phyloP scores from a whole-genome alignment of 2,113 vertebrate species.

The Phrynocephalus versicolor region DNA sequence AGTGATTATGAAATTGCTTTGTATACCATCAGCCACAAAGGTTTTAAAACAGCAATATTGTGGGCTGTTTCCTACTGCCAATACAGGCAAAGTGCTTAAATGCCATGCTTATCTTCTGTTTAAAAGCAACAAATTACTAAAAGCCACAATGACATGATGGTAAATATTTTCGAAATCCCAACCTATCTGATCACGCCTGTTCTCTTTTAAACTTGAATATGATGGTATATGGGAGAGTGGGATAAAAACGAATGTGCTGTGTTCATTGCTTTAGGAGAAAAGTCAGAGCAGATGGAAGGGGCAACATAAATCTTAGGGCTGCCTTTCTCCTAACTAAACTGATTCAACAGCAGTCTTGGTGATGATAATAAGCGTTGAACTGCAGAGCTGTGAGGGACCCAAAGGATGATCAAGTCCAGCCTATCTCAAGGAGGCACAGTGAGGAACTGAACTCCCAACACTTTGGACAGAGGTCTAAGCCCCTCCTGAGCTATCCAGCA shows the following conservation, averaged over 20 bases:
- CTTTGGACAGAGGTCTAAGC: no score
- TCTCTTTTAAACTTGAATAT: neutral
- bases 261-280: neutral
- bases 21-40: neutral
- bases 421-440: no score
- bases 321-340: accelerated
- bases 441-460: no score
- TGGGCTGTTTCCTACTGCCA: no score
- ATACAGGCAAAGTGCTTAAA: no score
- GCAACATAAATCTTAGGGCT: neutral
- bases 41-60: no score
- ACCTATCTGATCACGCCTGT: neutral
- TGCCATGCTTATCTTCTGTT: neutral
- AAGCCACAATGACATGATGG: neutral
- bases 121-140: neutral
- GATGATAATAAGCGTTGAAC: no score
- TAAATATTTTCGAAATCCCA: neutral
- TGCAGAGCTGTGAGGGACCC: no score
- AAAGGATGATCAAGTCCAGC: no score
- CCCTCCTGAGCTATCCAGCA: no score
- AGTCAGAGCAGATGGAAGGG: neutral
- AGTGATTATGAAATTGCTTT: neutral
- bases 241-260: neutral
- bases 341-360: neutral
- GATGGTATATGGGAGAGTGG: neutral